Evolutionary conservation across 2,113 vertebrate genomes (phyloP).

Genomic region (Columbina picui): DNA sequence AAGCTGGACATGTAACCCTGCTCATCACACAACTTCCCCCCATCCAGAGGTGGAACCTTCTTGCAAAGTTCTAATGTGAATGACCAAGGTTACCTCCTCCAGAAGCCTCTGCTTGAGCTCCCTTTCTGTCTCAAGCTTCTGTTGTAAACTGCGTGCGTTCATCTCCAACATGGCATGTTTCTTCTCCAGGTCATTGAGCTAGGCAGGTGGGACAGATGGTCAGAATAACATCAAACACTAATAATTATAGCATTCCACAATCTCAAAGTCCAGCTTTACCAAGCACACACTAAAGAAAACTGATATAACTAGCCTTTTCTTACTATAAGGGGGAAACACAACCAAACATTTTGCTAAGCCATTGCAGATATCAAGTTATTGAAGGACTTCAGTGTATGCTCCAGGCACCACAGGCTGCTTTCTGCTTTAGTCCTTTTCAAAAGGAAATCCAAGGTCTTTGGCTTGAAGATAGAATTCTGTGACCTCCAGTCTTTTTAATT

Average conservation of each 20-base stretch:
- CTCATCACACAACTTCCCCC: not conserved
- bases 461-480: not conserved
- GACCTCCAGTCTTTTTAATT: not conserved
- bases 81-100: constrained; percentile 86
- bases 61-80: not conserved
- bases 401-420: not conserved
- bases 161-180: constrained; percentile 98
- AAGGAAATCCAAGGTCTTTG: not conserved
- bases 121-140: constrained; percentile 95
- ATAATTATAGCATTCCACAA: not conserved
- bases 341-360: not conserved
- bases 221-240: not conserved
- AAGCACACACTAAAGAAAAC: not conserved
- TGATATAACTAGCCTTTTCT: not conserved
- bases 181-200: constrained; percentile 97
- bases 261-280: not conserved
- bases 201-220: not conserved
- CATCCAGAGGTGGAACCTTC: not conserved
- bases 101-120: constrained; percentile 96
- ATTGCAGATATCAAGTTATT: not conserved
- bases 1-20: not conserved
- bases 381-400: not conserved
- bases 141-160: constrained; percentile 94
- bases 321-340: not conserved
- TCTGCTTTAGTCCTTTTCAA: not conserved